Percentiles rank a stretch among this genome's conserved stretches.
phyloP scores from a whole-genome alignment of 2,888 invertebrate genomes.

The Meiosimyza platycephala region DNA sequence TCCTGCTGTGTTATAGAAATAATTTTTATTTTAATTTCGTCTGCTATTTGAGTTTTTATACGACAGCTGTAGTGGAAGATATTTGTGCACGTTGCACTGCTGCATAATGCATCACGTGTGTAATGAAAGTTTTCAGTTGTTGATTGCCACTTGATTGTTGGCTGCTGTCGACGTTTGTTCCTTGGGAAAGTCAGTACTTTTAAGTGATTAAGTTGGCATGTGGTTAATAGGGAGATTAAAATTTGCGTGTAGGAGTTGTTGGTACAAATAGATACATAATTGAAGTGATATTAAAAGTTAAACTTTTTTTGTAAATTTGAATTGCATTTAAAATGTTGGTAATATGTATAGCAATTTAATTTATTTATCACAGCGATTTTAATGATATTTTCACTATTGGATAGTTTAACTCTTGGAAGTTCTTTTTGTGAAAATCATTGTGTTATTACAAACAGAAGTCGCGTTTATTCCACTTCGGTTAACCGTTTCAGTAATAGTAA shows the following conservation, averaged over 20 bases:
- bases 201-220: constrained; percentile 17
- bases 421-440: too few relatives aligned
- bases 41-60: constrained; percentile 3
- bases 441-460: too few relatives aligned
- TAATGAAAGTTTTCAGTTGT: constrained; percentile 14
- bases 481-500: too few relatives aligned
- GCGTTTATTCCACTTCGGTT: too few relatives aligned
- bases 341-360: too few relatives aligned
- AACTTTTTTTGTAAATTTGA: not conserved
- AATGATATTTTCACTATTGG: too few relatives aligned
- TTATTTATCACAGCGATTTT: too few relatives aligned
- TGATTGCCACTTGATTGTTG: not conserved
- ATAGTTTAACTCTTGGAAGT: too few relatives aligned
- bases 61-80: too few relatives aligned
- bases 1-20: constrained; percentile 6
- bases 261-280: not conserved
- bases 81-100: constrained; percentile 11
- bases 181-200: constrained; percentile 14
- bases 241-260: not conserved
- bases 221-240: not conserved
- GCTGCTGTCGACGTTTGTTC: constrained; percentile 2
- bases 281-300: not conserved
- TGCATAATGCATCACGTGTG: constrained; percentile 26
- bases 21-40: constrained; percentile 25
- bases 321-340: too few relatives aligned